A percentile compares a stretch with the other conserved stretches of the same genome.
Evolutionary conservation across 2,888 invertebrate species (phyloP).

Genomic region (Agriopis marginaria): DNA sequence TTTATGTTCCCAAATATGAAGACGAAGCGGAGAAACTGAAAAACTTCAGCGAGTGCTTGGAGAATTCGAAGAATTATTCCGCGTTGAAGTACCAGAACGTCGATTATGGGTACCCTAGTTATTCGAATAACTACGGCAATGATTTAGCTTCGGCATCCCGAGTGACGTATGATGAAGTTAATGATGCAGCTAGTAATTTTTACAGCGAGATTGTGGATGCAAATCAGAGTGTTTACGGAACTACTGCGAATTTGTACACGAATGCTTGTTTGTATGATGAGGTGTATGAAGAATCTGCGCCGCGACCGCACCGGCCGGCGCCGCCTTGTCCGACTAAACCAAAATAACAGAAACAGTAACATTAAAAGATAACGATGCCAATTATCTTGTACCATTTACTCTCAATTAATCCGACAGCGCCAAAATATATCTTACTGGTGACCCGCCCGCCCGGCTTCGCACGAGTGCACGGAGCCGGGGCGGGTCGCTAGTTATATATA

Average conservation of each 20-base stretch:
- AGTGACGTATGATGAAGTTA: slow-evolving; percentile 73
- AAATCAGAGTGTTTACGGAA: slow-evolving; percentile 47
- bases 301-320: slow-evolving; percentile 87
- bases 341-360: slow-evolving; percentile 50
- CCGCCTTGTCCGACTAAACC: slow-evolving; percentile 83
- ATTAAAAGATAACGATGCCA: no score
- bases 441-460: no score
- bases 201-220: slow-evolving; percentile 76
- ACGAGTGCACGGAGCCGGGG: no score
- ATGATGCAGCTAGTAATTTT: slow-evolving; percentile 71
- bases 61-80: slow-evolving; percentile 80
- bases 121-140: slow-evolving; percentile 51
- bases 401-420: no score
- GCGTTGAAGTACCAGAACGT: slow-evolving; percentile 76
- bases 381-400: no score
- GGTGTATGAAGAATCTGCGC: slow-evolving; percentile 69
- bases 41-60: slow-evolving; percentile 73
- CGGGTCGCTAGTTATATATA: no score
- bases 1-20: slow-evolving; percentile 75
- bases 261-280: slow-evolving; percentile 75
- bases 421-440: no score
- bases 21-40: slow-evolving; percentile 72
- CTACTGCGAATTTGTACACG: slow-evolving; percentile 54
- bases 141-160: slow-evolving; percentile 50
- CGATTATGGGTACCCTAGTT: slow-evolving; percentile 62